phyloP scores from a whole-genome alignment of 2,113 vertebrate species.

The Ammodytes marinus region DNA sequence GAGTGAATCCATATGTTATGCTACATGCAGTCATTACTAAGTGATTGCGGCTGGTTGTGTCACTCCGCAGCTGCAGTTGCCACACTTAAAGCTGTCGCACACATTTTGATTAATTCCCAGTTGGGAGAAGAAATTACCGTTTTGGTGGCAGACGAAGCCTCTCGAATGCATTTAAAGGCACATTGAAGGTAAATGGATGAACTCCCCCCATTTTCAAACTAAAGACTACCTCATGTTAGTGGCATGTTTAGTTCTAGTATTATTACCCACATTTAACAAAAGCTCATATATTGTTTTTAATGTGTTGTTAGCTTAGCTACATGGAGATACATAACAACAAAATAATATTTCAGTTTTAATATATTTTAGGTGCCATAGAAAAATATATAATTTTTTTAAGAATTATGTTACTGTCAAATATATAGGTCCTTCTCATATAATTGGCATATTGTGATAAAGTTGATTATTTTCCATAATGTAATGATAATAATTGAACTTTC shows the following conservation, averaged over 20 bases:
- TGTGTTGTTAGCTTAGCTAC: background rate
- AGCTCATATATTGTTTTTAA: background rate
- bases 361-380: background rate
- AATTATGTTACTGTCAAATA: background rate
- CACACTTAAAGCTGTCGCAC: constrained; percentile 62
- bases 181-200: constrained; percentile 41
- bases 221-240: constrained; percentile 26
- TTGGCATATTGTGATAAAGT: too few relatives aligned
- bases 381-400: too few relatives aligned
- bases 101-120: constrained; percentile 79
- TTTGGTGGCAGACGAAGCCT: constrained; percentile 68
- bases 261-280: constrained; percentile 18
- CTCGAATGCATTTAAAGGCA: constrained; percentile 70
- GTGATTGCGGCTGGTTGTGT: constrained; percentile 65
- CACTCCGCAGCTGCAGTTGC: constrained; percentile 77
- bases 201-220: constrained; percentile 28
- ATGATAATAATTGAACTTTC: too few relatives aligned
- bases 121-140: constrained; percentile 77
- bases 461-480: too few relatives aligned
- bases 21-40: constrained; percentile 47
- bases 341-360: background rate
- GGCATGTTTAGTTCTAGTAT: constrained; percentile 15
- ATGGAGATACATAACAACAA: background rate
- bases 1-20: constrained; percentile 44
- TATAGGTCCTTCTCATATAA: too few relatives aligned